Conservation (phyloP, 1,140 invertebrate species). For the Anthonomus grandis region DNA sequence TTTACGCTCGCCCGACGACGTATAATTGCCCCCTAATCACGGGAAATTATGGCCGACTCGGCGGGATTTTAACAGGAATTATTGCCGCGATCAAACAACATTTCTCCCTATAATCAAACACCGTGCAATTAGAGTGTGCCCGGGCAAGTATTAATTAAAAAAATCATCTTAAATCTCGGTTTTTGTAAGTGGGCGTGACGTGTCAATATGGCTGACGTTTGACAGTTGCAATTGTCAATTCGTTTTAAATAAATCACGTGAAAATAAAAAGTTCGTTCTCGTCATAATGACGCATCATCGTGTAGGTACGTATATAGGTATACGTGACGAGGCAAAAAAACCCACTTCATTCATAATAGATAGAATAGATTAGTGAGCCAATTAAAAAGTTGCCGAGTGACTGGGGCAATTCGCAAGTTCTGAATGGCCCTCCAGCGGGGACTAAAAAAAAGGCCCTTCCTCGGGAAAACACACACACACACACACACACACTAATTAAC, state of each 20-base stretch:
- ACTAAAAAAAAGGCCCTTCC: slow-evolving; percentile 21
- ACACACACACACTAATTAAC: slow-evolving; percentile 26
- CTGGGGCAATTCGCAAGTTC: slow-evolving; percentile 18
- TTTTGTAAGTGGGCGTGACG: background rate
- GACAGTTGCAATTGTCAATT: background rate
- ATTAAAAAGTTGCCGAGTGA: slow-evolving; percentile 23
- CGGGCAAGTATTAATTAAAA: too few relatives aligned
- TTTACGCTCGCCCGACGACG: slow-evolving; percentile 6
- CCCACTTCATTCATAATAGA: slow-evolving; percentile 24
- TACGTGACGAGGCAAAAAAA: slow-evolving; percentile 9
- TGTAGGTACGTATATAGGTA: background rate
- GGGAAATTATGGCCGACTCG: slow-evolving; percentile 1
- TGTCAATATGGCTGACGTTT: background rate
- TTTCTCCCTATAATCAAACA: background rate
- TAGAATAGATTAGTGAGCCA: slow-evolving; percentile 27
- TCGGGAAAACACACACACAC: too few relatives aligned
- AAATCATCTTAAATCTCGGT: too few relatives aligned
- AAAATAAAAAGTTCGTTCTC: slow-evolving; percentile 10
- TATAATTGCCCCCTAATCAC: slow-evolving; percentile 3
- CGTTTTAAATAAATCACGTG: background rate
- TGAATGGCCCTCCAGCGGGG: slow-evolving; percentile 16
- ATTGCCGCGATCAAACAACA: slow-evolving; percentile 1
- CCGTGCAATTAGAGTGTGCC: background rate
- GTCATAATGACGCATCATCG: background rate
- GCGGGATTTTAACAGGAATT: background rate